Percentiles rank a stretch among this genome's conserved stretches.
Evolutionary conservation across 2,113 vertebrate genomes (phyloP).

Genomic region (Aythya baeri): DNA sequence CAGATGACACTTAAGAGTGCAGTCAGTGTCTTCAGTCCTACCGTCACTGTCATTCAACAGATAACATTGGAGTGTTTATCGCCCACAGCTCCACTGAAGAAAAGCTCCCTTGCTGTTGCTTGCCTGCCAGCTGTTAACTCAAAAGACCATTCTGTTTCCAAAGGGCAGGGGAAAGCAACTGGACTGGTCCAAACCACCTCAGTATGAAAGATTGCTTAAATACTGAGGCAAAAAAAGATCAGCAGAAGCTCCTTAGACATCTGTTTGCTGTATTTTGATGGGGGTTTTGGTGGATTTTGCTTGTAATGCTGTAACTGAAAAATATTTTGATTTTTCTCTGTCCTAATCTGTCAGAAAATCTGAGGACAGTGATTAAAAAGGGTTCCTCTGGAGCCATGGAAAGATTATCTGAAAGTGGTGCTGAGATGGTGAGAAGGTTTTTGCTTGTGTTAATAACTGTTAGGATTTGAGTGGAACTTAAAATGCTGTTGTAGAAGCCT

Average conservation of each 20-base stretch:
- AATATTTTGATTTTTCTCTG: neutral
- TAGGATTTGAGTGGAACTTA: neutral
- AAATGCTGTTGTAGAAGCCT: neutral
- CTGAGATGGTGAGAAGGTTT: neutral
- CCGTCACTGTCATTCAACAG: neutral
- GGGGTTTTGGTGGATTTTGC: neutral
- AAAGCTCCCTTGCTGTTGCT: neutral
- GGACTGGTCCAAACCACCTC: neutral
- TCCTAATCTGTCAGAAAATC: neutral
- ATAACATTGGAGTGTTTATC: neutral
- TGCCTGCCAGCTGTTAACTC: neutral
- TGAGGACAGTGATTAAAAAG: conserved; percentile 17
- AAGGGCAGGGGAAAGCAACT: neutral
- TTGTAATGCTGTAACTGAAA: neutral
- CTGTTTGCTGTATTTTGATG: neutral
- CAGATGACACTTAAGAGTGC: neutral
- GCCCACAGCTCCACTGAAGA: neutral
- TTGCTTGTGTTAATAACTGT: neutral
- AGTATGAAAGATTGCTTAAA: neutral
- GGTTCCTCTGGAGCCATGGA: neutral
- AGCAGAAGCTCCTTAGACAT: neutral
- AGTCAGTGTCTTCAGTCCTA: neutral
- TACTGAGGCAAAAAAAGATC: neutral
- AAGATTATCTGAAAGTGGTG: conserved; percentile 22
- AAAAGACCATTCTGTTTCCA: neutral